phyloP scores from a whole-genome alignment of 1,140 invertebrate species.

The Phymastichus coffea region DNA sequence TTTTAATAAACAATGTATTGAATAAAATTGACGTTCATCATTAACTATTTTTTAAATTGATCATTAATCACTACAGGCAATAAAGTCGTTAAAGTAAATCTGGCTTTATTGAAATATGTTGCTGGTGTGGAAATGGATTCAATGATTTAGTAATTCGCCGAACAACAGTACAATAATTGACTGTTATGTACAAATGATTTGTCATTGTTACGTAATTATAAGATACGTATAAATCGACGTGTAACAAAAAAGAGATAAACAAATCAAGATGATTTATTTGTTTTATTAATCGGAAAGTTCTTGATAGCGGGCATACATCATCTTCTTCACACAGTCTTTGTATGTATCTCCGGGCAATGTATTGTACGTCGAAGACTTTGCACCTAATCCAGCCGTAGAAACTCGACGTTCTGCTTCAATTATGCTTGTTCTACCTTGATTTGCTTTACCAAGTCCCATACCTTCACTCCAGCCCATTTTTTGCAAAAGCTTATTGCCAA shows the following conservation, averaged over 20 bases:
- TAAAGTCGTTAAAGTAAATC: too few relatives aligned
- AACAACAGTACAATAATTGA: constrained; percentile 15
- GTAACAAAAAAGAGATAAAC: too few relatives aligned
- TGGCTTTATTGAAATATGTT: too few relatives aligned
- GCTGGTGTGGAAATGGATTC: too few relatives aligned
- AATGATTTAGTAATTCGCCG: too few relatives aligned
- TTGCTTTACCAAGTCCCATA: constrained; percentile 87
- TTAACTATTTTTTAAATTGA: too few relatives aligned
- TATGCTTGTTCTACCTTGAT: constrained; percentile 91
- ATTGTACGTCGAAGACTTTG: constrained; percentile 71
- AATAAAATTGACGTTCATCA: too few relatives aligned
- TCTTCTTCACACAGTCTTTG: constrained; percentile 88
- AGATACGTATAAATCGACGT: constrained; percentile 9
- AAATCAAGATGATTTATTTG: too few relatives aligned
- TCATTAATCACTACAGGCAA: too few relatives aligned
- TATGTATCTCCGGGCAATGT: constrained; percentile 82
- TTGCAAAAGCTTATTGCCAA: constrained; percentile 90
- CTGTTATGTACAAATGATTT: constrained; percentile 23
- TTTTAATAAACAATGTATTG: not conserved
- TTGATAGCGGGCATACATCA: constrained; percentile 82
- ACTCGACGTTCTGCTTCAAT: constrained; percentile 75
- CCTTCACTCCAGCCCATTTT: constrained; percentile 99
- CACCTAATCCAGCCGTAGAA: constrained; percentile 72
- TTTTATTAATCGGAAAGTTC: constrained; percentile 68
- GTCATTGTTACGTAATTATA: constrained; percentile 11